phyloP scores from a whole-genome alignment of 2,113 vertebrate species.

The Prietella phreatophila region DNA sequence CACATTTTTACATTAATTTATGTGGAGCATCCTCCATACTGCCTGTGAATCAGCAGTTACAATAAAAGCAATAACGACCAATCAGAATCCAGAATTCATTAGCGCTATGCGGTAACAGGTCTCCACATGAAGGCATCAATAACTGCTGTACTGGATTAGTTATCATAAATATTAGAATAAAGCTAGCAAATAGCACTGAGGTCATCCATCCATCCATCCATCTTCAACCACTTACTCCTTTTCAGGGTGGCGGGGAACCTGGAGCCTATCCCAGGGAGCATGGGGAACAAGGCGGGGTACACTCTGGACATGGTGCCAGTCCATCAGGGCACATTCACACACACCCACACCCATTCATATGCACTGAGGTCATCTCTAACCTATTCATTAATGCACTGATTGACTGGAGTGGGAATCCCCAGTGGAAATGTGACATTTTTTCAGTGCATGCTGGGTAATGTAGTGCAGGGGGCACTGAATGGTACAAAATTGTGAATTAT shows the following conservation, averaged over 20 bases:
- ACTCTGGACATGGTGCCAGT: no score
- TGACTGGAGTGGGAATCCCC: neutral
- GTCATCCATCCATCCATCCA: neutral
- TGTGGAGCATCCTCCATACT: neutral
- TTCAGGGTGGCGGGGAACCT: no score
- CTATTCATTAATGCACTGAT: neutral
- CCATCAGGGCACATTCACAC: no score
- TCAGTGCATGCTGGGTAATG: conserved; percentile 1
- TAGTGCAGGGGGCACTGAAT: neutral
- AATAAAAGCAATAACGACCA: neutral
- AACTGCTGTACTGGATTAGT: neutral
- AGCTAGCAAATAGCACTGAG: neutral
- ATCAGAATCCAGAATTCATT: neutral
- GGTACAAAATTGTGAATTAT: neutral
- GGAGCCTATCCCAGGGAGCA: no score
- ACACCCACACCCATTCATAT: no score
- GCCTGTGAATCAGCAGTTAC: neutral
- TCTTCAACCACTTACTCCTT: no score
- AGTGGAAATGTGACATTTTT: neutral
- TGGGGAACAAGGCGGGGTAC: no score
- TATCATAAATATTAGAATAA: neutral
- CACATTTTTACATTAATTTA: neutral
- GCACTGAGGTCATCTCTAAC: neutral
- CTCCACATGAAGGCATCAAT: neutral
- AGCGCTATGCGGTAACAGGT: neutral